These are phyloP conservation scores for Dicerorhinus sumatrensis DNA, from an alignment of 2,113 vertebrate genomes.

Conservation along the genomic window DNA sequence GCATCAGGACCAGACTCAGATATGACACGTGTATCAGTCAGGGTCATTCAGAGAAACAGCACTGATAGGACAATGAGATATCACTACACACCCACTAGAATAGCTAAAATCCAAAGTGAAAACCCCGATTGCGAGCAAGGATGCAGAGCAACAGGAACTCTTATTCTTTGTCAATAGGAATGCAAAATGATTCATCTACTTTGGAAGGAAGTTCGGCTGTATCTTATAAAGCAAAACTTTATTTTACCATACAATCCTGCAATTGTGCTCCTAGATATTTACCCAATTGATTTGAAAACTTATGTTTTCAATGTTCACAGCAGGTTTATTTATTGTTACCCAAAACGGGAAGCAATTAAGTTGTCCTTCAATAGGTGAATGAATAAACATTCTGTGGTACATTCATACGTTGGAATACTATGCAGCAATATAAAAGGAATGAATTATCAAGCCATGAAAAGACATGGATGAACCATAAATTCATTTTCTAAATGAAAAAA, in stretches of 20 bases:
- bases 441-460: background rate
- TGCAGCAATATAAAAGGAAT: background rate
- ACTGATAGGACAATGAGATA: background rate
- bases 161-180: background rate
- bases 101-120: background rate
- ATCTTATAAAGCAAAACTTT: background rate
- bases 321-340: background rate
- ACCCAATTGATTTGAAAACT: background rate
- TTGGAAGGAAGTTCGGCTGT: background rate
- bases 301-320: background rate
- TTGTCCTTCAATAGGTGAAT: background rate
- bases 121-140: background rate
- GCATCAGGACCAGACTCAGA: background rate
- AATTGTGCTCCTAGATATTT: background rate
- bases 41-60: background rate
- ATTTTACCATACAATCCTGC: background rate
- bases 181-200: background rate
- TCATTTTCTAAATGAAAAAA: background rate
- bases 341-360: background rate
- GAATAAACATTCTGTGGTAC: background rate
- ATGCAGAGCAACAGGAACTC: background rate
- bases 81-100: background rate
- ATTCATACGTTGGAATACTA: background rate
- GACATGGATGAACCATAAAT: background rate
- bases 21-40: background rate